Percentiles rank a stretch among this genome's conserved stretches.
phyloP scores from a whole-genome alignment of 1,140 invertebrate species.

The Hyles euphorbiae region DNA sequence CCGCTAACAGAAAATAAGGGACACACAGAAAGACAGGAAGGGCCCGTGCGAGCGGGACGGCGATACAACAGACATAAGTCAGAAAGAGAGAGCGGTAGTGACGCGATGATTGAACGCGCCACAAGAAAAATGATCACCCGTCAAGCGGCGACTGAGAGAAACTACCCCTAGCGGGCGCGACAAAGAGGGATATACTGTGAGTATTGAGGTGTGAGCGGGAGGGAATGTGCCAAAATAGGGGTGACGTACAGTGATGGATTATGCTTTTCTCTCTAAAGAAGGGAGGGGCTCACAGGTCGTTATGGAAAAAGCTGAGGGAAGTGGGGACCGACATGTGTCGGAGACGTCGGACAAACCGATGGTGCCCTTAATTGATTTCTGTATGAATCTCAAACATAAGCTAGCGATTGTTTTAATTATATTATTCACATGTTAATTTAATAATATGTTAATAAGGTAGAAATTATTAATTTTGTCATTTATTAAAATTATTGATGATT shows the following conservation, averaged over 20 bases:
- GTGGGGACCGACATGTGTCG: constrained; percentile 70
- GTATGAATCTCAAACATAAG: constrained; percentile 38
- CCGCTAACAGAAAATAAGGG: constrained; percentile 75
- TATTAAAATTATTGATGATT: too few species aligned
- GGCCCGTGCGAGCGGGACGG: constrained; percentile 59
- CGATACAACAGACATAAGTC: constrained; percentile 42
- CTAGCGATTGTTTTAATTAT: constrained; percentile 6
- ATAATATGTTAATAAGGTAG: too few species aligned
- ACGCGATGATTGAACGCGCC: constrained; percentile 77
- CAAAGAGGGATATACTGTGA: constrained; percentile 42
- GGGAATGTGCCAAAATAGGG: constrained; percentile 71
- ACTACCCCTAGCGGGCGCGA: constrained; percentile 73
- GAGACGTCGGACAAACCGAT: constrained; percentile 58
- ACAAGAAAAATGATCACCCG: constrained; percentile 78
- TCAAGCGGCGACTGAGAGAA: constrained; percentile 77
- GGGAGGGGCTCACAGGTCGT: constrained; percentile 76
- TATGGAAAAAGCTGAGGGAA: constrained; percentile 76
- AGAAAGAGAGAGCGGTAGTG: constrained; percentile 68
- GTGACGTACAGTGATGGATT: constrained; percentile 77
- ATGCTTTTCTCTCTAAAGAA: constrained; percentile 77
- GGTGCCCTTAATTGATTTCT: constrained; percentile 69
- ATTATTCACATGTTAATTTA: background rate
- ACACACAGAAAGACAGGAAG: constrained; percentile 74
- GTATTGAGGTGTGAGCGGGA: constrained; percentile 39
- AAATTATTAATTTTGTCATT: too few species aligned